Base-by-base conservation (phyloP, 2,888 invertebrate species). In the Metalampra italica region DNA sequence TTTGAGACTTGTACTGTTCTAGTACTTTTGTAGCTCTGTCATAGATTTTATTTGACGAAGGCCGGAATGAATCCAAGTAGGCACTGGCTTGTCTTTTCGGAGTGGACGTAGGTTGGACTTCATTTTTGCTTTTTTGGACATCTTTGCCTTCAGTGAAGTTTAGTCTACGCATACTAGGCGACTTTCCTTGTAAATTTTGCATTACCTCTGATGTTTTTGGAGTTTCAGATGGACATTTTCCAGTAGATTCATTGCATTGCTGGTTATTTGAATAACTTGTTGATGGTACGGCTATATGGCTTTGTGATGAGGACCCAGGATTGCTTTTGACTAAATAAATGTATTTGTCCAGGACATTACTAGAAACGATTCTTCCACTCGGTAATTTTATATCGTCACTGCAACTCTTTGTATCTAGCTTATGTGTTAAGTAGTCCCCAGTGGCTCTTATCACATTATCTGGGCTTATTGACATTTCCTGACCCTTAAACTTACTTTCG, bases 251-350 rank as follows among this genome's bases (percentile, higher is more conserved):
- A 48, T 60, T 59, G 42, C 41, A 44, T 22, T 11, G 11, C 22
- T 45, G 50, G 36, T 15, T 51, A 56, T 60, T 68, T 34, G 56
- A 56, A 22, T 49, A 49, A 50, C 51, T 60, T 41, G 52, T 61
- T 43, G 57, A 55, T 49, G 59, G 53, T 8, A 53, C 9, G 13
- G 62, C 42, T 43, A 65, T 71, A 0, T 78, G 76, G 9, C 54
- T n/a, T 44, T 69, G 71, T 9, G 66, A 53, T 44, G 41, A 41
- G 45, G 61, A 50, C n/a, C 55, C 47, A 14, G 66, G 50, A 54
- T 72, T 78, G 52, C 74, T 82, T 66, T 82, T 82, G 0, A 82
- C 84, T 56, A 89, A 77, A 62, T 89, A 89, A 59, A 89, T 89
- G 53, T 89, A 89, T 59, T 86, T 88, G 58, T 89, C 85, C 43